phyloP scores from a whole-genome alignment of 2,113 vertebrate species.

The Barbus barbus region DNA sequence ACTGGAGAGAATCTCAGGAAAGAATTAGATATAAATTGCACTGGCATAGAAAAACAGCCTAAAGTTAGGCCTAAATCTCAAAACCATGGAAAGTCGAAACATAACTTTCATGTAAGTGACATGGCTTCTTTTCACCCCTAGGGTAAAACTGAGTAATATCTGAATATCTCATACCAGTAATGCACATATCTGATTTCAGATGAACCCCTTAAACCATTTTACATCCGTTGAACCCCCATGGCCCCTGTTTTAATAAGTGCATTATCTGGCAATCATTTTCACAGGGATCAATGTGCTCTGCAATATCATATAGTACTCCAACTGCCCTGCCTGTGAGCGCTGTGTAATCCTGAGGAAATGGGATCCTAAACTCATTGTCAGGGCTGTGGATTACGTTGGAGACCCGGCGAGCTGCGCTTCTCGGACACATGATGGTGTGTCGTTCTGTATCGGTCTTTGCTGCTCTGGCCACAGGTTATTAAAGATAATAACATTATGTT shows the following conservation, averaged over 20 bases:
- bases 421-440: not conserved
- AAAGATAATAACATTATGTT: not conserved
- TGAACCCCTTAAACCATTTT: not conserved
- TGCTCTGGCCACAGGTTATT: not conserved
- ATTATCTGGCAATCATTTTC: slow-evolving; percentile 13
- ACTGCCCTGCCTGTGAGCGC: not conserved
- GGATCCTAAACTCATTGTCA: not conserved
- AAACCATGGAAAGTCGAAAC: not conserved
- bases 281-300: not conserved
- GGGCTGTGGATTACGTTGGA: slow-evolving; percentile 20
- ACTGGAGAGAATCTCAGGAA: slow-evolving; percentile 1
- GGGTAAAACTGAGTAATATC: no score
- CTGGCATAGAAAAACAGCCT: not conserved
- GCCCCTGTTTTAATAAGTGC: not conserved
- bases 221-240: not conserved
- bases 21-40: not conserved
- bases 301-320: slow-evolving; percentile 16
- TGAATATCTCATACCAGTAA: not conserved
- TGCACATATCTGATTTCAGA: not conserved
- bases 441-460: not conserved
- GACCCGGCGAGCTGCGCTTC: not conserved
- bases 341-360: slow-evolving; percentile 25
- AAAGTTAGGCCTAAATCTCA: not conserved
- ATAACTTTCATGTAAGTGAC: not conserved
- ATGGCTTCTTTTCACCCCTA: no score